Evolutionary conservation across 1,140 invertebrate genomes (phyloP).

Genomic region (Formica exsecta): DNA sequence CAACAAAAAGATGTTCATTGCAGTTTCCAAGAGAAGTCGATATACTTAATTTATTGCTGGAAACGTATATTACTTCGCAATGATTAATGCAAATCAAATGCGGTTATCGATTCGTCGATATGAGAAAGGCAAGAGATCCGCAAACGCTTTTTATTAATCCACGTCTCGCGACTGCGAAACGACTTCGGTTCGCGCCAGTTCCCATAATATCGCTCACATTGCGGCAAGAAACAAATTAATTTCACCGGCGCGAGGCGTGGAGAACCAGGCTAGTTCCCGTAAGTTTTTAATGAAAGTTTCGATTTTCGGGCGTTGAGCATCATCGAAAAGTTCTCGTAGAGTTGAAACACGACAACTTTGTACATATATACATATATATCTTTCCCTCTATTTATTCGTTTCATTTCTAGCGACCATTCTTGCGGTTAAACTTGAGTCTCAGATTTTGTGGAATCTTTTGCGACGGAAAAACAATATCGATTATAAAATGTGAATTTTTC

Average conservation of each 20-base stretch:
- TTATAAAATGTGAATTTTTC: slow-evolving; percentile 11
- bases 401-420: not conserved
- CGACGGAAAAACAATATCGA: not conserved
- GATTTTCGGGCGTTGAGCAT: slow-evolving; percentile 50
- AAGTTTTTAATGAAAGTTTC: slow-evolving; percentile 63
- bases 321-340: slow-evolving; percentile 29
- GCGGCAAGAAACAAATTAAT: slow-evolving; percentile 63
- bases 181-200: slow-evolving; percentile 7
- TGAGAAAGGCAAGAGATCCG: slow-evolving; percentile 27
- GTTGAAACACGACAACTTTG: slow-evolving; percentile 34
- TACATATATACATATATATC: not conserved
- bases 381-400: slow-evolving; percentile 18
- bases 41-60: slow-evolving; percentile 34
- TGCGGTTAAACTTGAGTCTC: not conserved
- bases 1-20: not conserved
- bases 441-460: not conserved
- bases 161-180: slow-evolving; percentile 40
- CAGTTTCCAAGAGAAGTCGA: not conserved
- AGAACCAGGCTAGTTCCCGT: slow-evolving; percentile 7
- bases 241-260: slow-evolving; percentile 18
- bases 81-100: slow-evolving; percentile 55
- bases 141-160: slow-evolving; percentile 54
- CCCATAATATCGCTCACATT: slow-evolving; percentile 58
- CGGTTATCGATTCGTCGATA: slow-evolving; percentile 51
- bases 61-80: slow-evolving; percentile 41